Evolutionary conservation across 2,113 vertebrate genomes (phyloP), one percentile per base, ranked within the genome.

Genomic region (Herpetotheres cachinnans): DNA sequence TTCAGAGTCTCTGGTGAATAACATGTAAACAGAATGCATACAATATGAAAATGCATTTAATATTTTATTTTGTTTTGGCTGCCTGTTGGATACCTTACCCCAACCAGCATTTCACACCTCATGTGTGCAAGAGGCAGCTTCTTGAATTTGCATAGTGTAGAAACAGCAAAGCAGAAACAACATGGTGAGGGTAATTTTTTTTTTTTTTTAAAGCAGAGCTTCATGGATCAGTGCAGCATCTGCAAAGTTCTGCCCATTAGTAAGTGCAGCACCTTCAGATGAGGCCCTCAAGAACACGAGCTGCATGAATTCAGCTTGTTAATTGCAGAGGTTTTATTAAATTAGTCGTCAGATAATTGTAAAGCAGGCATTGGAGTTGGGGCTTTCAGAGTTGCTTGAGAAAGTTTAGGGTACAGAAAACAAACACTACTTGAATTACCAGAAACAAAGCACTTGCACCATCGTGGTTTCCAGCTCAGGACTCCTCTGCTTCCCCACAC

Each of bases 91-190:
- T 86, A 46, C 54, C 32, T 72, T 69, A 79, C 26, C 34, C 44
- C 44, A 88, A 44, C 16, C 30, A 76, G 58, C 20, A 74, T 84
- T 86, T 91, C 49, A 86, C n/a, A n/a, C n/a, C n/a, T 70, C 84
- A 87, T 69, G 32, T 44, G 17, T 63, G 50, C 30, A 85, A 71
- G 38, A 82, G 27, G 17, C 71, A 69, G 79, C 62, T 92, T 94
- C 85, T 85, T 93, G 54, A 72, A 82, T 88, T 69, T 63, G 5
- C 36, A 18, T 67, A 59, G 61, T 44, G 85, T 76, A 86, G 85
- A 82, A 90, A 92, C 6, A 72, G 82, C 62, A 95, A 69, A 72
- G 54, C 85, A 88, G 85, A 80, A 93, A 79, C 54, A 85, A 44
- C 16, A 79, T 8, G 16, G 70, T 67, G 47, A 88, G 30, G 47